Percentiles rank a stretch among this genome's conserved stretches.
Conservation (phyloP, 2,113 vertebrate species). For the Myrmecobius fasciatus region DNA sequence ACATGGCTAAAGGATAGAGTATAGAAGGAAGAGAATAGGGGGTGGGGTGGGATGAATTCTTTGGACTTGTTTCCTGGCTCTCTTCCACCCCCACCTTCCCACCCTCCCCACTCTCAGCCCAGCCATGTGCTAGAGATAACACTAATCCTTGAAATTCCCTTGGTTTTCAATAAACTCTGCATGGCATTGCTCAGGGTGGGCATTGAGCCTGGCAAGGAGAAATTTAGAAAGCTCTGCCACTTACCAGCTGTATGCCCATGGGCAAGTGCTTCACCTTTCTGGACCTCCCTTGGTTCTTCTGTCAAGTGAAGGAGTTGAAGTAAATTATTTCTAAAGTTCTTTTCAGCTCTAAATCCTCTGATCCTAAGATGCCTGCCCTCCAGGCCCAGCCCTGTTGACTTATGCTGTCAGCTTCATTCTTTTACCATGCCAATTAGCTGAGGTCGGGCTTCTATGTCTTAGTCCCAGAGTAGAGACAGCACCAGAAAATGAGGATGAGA, state of each 20-base stretch:
- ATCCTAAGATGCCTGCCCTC: not conserved
- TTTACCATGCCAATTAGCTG: not conserved
- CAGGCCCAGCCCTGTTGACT: not conserved
- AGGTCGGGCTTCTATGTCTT: not conserved
- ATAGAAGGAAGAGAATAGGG: not conserved
- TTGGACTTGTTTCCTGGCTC: not conserved
- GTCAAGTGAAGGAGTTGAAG: not conserved
- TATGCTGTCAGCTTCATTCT: not conserved
- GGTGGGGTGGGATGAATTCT: not conserved
- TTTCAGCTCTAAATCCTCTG: not conserved
- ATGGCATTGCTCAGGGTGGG: not conserved
- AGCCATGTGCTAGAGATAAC: not conserved
- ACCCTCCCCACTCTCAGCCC: too few species aligned
- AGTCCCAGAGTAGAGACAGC: not conserved
- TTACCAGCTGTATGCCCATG: not conserved
- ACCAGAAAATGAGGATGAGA: not conserved
- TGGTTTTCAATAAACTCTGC: not conserved
- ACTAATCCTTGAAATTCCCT: not conserved
- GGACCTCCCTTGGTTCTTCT: not conserved
- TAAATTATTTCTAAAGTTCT: not conserved
- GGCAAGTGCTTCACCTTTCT: conserved; percentile 3
- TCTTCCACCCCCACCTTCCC: not conserved
- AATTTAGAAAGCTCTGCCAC: not conserved
- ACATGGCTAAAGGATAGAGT: not conserved
- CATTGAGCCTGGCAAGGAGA: not conserved